phyloP scores from a whole-genome alignment of 1,140 invertebrate species.

The Drosophila pachea region DNA sequence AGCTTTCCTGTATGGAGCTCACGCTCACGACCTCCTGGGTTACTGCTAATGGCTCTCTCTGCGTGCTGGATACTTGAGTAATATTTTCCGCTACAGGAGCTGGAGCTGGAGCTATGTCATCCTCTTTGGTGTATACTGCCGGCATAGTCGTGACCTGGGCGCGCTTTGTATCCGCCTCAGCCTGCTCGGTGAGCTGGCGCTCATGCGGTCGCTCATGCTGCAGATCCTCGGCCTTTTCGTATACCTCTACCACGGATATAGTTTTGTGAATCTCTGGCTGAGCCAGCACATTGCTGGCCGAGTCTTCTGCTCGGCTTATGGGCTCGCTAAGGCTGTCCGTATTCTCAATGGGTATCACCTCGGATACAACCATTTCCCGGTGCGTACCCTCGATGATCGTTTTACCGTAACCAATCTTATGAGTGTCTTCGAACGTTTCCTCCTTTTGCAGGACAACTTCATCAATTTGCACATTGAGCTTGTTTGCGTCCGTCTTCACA shows the following conservation, averaged over 20 bases:
- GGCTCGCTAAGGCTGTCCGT: constrained; percentile 20
- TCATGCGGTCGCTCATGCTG: neutral
- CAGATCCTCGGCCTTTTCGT: constrained; percentile 45
- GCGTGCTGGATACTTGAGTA: constrained; percentile 32
- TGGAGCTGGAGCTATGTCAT: constrained; percentile 26
- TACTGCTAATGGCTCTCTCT: constrained; percentile 34
- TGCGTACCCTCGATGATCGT: constrained; percentile 55
- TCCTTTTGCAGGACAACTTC: constrained; percentile 54
- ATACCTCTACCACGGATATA: constrained; percentile 41
- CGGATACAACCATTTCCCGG: constrained; percentile 49
- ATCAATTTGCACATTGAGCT: constrained; percentile 35
- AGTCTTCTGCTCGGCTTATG: neutral
- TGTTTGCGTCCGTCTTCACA: constrained; percentile 27
- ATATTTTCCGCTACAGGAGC: constrained; percentile 1
- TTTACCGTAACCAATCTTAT: constrained; percentile 48
- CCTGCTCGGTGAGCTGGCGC: constrained; percentile 5
- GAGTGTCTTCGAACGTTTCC: constrained; percentile 19
- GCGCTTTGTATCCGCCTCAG: constrained; percentile 16
- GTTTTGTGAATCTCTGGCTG: constrained; percentile 49
- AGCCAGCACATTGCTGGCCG: constrained; percentile 4
- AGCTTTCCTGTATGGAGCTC: constrained; percentile 55
- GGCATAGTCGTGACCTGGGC: constrained; percentile 50
- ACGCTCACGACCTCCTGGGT: constrained; percentile 61
- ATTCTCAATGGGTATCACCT: constrained; percentile 53
- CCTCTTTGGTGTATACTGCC: constrained; percentile 54